Conservation (phyloP, 2,888 invertebrate genomes). For the Hermodice carunculata region DNA sequence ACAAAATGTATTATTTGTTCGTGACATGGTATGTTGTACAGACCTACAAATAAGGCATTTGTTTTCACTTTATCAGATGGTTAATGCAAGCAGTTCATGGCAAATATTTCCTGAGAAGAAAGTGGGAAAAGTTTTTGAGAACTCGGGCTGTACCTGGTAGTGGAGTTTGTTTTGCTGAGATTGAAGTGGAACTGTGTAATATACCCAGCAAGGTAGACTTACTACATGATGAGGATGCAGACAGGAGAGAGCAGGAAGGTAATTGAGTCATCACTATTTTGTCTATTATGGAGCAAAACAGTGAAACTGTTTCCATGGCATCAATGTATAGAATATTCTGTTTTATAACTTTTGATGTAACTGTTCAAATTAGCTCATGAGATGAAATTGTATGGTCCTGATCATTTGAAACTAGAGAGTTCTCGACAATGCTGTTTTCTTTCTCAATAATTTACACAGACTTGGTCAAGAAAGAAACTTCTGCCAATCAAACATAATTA, state of each 20-base stretch:
- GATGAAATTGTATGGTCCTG: too few species aligned
- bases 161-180: conserved; percentile 61
- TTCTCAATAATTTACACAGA: too few species aligned
- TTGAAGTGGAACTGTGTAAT: conserved; percentile 65
- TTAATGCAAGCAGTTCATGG: conserved; percentile 63
- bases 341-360: too few species aligned
- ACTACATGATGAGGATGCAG: conserved; percentile 49
- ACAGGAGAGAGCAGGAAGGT: conserved; percentile 55
- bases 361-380: too few species aligned
- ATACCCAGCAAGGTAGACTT: conserved; percentile 55
- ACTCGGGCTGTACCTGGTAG: conserved; percentile 56
- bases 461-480: too few species aligned
- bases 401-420: too few species aligned
- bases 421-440: too few species aligned
- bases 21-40: too few species aligned
- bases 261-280: conserved; percentile 14
- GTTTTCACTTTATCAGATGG: conserved; percentile 50
- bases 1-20: too few species aligned
- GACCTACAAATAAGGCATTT: too few species aligned
- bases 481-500: too few species aligned
- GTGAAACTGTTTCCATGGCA: background rate
- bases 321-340: too few species aligned
- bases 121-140: conserved; percentile 60
- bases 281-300: background rate
- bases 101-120: conserved; percentile 53